These are phyloP conservation scores for Calephelis virginiensis DNA, from an alignment of 1,140 invertebrate genomes.

Conservation along the genomic window DNA sequence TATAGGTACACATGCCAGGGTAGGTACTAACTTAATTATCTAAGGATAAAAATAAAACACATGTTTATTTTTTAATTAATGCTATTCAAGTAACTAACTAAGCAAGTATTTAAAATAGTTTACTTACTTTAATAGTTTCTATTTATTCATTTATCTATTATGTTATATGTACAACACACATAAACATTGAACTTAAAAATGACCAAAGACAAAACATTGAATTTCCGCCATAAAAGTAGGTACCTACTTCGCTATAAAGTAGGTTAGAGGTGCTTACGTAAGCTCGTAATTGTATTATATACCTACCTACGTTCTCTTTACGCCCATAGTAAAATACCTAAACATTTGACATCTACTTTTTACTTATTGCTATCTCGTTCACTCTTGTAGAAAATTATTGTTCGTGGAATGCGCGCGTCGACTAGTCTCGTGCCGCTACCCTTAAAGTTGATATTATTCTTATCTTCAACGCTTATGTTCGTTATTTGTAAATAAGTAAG, in stretches of 20 bases:
- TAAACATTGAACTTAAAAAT: background rate
- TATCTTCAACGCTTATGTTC: conserved; percentile 24
- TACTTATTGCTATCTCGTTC: conserved; percentile 65
- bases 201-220: conserved; percentile 24
- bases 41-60: no score
- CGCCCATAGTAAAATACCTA: conserved; percentile 76
- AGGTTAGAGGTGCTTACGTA: conserved; percentile 73
- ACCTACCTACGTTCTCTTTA: conserved; percentile 74
- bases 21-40: no score
- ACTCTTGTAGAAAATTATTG: conserved; percentile 66
- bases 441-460: conserved; percentile 45
- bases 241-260: conserved; percentile 54
- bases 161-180: no score
- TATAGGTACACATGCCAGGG: no score
- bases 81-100: no score
- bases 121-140: no score
- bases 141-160: no score
- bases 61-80: no score
- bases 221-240: conserved; percentile 42
- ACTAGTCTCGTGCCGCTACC: conserved; percentile 59
- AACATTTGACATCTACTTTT: conserved; percentile 77
- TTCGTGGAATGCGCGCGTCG: conserved; percentile 75
- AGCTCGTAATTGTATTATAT: conserved; percentile 74
- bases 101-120: no score
- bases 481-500: conserved; percentile 32